Evolutionary conservation across 2,113 vertebrate species (phyloP).

Genomic region (Hemiscyllium ocellatum): DNA sequence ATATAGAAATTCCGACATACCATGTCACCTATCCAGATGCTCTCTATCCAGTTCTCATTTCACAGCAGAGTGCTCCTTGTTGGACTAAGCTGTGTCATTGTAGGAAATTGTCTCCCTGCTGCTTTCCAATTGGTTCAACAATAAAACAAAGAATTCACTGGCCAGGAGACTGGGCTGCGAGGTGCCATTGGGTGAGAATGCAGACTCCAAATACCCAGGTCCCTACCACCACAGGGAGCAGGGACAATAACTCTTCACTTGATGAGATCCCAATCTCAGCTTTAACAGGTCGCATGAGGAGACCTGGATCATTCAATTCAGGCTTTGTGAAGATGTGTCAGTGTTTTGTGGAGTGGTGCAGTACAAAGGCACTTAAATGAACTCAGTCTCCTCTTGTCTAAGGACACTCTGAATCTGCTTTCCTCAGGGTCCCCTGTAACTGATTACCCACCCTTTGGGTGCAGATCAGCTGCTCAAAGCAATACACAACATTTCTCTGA

Average conservation of each 20-base stretch:
- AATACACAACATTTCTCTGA: too few species aligned
- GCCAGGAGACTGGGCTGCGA: not conserved
- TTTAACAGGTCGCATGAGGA: not conserved
- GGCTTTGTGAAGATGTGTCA: not conserved
- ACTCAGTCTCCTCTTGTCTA: too few species aligned
- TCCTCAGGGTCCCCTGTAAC: too few species aligned
- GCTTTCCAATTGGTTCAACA: not conserved
- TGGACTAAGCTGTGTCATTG: not conserved
- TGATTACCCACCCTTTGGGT: too few species aligned
- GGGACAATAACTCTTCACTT: not conserved
- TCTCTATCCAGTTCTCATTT: not conserved
- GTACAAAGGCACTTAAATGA: too few species aligned
- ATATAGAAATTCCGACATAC: not conserved
- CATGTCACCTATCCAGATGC: not conserved
- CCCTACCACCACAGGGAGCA: not conserved
- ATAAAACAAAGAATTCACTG: not conserved
- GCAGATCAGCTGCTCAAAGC: too few species aligned
- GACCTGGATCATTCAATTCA: not conserved
- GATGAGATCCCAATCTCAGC: not conserved
- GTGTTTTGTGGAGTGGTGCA: too few species aligned
- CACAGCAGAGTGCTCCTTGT: not conserved
- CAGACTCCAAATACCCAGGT: not conserved
- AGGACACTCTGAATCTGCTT: too few species aligned
- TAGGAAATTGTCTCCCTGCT: not conserved
- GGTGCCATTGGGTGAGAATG: not conserved